Conservation (phyloP, 2,888 invertebrate species). For the Temnothorax rugatulus region DNA sequence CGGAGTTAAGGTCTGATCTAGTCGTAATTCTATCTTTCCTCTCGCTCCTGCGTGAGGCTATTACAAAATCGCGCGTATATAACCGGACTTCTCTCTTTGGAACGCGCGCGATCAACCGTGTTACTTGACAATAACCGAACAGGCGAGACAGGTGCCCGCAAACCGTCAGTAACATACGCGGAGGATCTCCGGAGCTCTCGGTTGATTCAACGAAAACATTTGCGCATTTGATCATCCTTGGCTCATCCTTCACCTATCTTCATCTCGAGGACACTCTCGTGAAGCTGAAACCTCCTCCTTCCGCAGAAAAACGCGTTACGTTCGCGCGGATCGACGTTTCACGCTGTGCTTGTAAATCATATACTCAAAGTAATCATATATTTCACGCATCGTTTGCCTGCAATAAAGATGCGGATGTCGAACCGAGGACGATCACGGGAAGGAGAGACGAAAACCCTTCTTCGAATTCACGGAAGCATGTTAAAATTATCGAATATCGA, state of each 20-base stretch:
- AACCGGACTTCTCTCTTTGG: not conserved
- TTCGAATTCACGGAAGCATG: not conserved
- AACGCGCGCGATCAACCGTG: slow-evolving; percentile 14
- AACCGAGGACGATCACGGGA: not conserved
- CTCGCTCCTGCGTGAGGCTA: not conserved
- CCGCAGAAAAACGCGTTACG: not conserved
- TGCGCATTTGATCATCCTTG: slow-evolving; percentile 40
- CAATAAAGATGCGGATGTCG: not conserved
- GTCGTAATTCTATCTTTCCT: slow-evolving; percentile 22
- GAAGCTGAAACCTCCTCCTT: not conserved
- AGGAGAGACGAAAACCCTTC: not conserved
- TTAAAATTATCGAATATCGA: not conserved
- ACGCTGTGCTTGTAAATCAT: not conserved
- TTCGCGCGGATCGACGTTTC: not conserved
- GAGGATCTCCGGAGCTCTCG: not conserved
- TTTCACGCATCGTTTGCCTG: not conserved
- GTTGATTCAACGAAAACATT: slow-evolving; percentile 36
- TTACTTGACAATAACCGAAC: not conserved
- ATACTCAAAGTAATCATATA: slow-evolving; percentile 1
- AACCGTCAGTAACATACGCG: not conserved
- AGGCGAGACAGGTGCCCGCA: not conserved
- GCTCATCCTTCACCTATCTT: slow-evolving; percentile 7
- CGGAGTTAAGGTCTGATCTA: slow-evolving; percentile 47
- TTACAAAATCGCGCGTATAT: slow-evolving; percentile 20
- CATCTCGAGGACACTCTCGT: slow-evolving; percentile 38